Evolutionary conservation across 2,888 invertebrate species (phyloP), one percentile per base, ranked within the genome.

Genomic region (Itoplectis maculator): DNA sequence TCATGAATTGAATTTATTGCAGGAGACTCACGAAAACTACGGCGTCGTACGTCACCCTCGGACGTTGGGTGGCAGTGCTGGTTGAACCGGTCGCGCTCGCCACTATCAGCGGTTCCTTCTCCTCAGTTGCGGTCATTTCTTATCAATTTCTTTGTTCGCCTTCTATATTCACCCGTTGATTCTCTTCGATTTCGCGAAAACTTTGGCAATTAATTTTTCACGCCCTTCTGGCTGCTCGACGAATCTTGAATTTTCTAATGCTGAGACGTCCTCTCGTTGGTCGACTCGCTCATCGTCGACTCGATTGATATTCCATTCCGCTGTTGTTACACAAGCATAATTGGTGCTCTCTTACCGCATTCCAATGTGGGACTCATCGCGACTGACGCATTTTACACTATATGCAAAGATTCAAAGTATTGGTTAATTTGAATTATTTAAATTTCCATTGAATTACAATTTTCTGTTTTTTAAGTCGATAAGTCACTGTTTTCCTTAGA

Each of bases 81-180:
- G 85, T 83, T 7, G 82, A 66, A 4, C 79, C 76, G 2, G 86
- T 49, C 54, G 83, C 68, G 3, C 86, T 78, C 7, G 87, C 69
- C 4, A 88, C 51, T 69, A 91, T 88, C 63, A 91, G 77, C 2
- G 90, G 91, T 40, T 90, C 89, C n/a, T 82, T 89, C 82, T 91
- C 91, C 18, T 90, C 91, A 2, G 86, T 87, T 8, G 89, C 88
- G 7, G 90, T 89, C 91, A 91, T 91, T 59, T 6, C 76, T n/a
- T n/a, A n/a, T 42, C 23, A 40, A 68, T 42, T 79, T 23, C 42
- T 54, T 20, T 37, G 47, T 47, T 5, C n/a, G 8, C n/a, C 6
- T n/a, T 63, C 6, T 42, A 20, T 45, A 20, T 63, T 42, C 11
- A 13, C 23, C 42, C 4, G 18, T 37, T 6, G 18, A 61, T 61